Base-by-base conservation (phyloP, 2,797 vertebrate species). In the Poeciliopsis gracilis region DNA sequence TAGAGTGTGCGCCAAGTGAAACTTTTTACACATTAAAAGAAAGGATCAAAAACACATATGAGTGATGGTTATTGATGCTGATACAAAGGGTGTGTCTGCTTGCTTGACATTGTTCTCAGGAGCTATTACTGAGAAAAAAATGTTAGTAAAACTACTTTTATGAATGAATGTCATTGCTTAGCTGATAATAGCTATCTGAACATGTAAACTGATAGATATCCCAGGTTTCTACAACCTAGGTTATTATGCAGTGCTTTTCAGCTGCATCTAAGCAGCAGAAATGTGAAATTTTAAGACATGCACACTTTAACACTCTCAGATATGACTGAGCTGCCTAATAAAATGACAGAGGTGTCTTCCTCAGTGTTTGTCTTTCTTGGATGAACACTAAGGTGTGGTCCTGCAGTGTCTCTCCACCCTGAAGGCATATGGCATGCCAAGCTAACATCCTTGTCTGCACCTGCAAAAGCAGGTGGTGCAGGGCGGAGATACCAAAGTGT, bases 61-160 rank as follows among this genome's bases (percentile, higher is more conserved):
- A 87, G 53, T 73, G 55, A 82, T 15, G 11, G 10, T 18, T 63
- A 73, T 78, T 75, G 77, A 20, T 72, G 30, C 8, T 46, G 12
- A 16, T 53, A 23, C 72, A 72, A 43, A 70, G 82, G 89, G 88
- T 70, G 91, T 67, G 87, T 77, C 83, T 55, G 51, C 13, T 72
- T 41, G 12, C 72, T 23, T 55, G 3, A 2, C 1, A 76, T 67
- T 77, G 77, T 79, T 82, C 72, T 84, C 61, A 77, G 23, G 2
- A 70, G 23, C 55, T 28, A 33, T 47, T 9, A 61, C 10, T 66
- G 33, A 9, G 53, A 66, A 38, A 12, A 9, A 12, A 61, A 43
- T 59, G 2, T 46, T 2, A 72, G 38, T 11, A 53, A 70, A 61
- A 33, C 0, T 18, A 4, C 30, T 51, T 71, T 49, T 5, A 38